A percentile compares a stretch with the other conserved stretches of the same genome.
Conservation (phyloP, 2,888 invertebrate genomes). For the Tyria jacobaeae region DNA sequence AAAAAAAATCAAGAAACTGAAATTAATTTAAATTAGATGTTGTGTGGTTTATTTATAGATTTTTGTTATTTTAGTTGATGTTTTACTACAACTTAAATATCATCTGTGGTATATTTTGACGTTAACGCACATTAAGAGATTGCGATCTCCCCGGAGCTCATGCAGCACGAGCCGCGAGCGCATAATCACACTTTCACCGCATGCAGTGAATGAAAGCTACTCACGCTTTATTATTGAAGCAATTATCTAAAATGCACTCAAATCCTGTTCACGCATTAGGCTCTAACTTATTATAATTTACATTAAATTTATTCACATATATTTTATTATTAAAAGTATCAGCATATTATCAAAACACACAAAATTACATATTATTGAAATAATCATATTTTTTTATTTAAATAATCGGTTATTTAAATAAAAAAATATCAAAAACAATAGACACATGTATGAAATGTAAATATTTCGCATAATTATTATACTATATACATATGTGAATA, state of each 20-base stretch:
- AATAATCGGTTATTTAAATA: too few species aligned
- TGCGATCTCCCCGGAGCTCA: conserved; percentile 47
- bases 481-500: too few species aligned
- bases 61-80: too few species aligned
- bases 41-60: background rate
- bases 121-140: conserved; percentile 40
- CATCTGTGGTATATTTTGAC: conserved; percentile 18
- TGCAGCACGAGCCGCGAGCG: conserved; percentile 42
- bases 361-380: too few species aligned
- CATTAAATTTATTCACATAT: background rate
- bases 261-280: conserved; percentile 34
- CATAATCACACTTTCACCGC: conserved; percentile 59
- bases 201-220: conserved; percentile 49
- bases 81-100: background rate
- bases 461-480: too few species aligned
- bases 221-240: conserved; percentile 39
- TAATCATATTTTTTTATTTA: too few species aligned
- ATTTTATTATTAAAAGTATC: too few species aligned
- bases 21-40: conserved; percentile 1
- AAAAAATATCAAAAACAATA: too few species aligned
- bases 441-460: too few species aligned
- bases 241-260: conserved; percentile 48
- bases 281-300: background rate
- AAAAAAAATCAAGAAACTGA: too few species aligned
- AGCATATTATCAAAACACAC: too few species aligned